Conservation (phyloP, 1,140 invertebrate species). For the Sycophila sp. region DNA sequence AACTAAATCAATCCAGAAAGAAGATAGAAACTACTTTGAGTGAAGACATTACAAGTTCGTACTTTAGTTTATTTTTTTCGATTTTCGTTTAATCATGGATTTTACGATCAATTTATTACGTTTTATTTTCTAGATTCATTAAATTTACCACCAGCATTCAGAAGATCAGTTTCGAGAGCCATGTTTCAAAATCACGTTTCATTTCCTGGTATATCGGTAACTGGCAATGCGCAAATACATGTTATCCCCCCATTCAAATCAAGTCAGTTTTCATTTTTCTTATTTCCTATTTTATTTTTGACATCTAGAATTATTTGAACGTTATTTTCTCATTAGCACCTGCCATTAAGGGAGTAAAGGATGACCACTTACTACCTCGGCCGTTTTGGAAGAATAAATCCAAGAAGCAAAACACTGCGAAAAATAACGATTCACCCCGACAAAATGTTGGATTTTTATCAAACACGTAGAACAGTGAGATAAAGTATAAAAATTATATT, state of each 20-base stretch:
- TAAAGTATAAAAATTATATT: constrained; percentile 25
- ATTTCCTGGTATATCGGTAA: constrained; percentile 46
- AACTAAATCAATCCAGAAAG: constrained; percentile 45
- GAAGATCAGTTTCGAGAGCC: constrained; percentile 58
- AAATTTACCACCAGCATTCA: constrained; percentile 60
- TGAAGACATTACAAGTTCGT: constrained; percentile 61
- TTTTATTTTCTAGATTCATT: constrained; percentile 51
- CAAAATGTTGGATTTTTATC: constrained; percentile 31
- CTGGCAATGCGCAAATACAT: constrained; percentile 45
- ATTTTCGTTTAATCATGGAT: constrained; percentile 3
- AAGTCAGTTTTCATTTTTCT: constrained; percentile 45
- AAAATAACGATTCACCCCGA: constrained; percentile 12
- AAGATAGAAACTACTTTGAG: constrained; percentile 47
- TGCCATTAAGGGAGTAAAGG: constrained; percentile 41
- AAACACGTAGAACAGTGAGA: constrained; percentile 35
- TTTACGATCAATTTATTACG: constrained; percentile 9
- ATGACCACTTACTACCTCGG: constrained; percentile 47
- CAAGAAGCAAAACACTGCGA: constrained; percentile 29
- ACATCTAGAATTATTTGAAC: constrained; percentile 16
- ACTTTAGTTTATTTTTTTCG: constrained; percentile 10
- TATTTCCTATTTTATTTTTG: not conserved
- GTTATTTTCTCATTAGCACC: constrained; percentile 40
- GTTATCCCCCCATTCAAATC: constrained; percentile 57
- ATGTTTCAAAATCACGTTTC: constrained; percentile 57
- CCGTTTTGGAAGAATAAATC: constrained; percentile 52